phyloP scores from a whole-genome alignment of 2,888 invertebrate species.

The Phalangium opilio region DNA sequence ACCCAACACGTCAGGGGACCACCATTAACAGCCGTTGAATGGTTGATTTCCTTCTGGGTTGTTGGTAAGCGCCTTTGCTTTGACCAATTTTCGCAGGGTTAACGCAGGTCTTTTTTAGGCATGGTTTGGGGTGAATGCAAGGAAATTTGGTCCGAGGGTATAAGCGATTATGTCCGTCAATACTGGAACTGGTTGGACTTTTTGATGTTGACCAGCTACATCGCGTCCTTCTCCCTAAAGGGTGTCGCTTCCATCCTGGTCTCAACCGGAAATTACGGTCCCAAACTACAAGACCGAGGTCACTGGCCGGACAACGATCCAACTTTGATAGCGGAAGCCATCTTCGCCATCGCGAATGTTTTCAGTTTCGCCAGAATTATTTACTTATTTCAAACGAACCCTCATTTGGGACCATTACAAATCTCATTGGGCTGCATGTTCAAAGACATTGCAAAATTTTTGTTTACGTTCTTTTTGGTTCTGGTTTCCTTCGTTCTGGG shows the following conservation, averaged over 20 bases:
- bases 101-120: constrained; percentile 26
- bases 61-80: constrained; percentile 28
- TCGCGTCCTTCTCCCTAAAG: constrained; percentile 38
- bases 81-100: not conserved
- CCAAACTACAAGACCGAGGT: constrained; percentile 29
- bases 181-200: constrained; percentile 45
- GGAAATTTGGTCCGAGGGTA: constrained; percentile 39
- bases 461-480: constrained; percentile 37
- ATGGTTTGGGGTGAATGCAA: constrained; percentile 42
- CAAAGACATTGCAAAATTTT: constrained; percentile 40
- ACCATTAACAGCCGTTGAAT: constrained; percentile 36
- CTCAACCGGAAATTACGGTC: constrained; percentile 28
- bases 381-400: constrained; percentile 40
- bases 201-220: constrained; percentile 40
- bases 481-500: constrained; percentile 37
- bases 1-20: constrained; percentile 34
- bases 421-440: constrained; percentile 41
- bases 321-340: constrained; percentile 38
- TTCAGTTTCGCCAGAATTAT: constrained; percentile 41
- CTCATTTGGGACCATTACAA: constrained; percentile 40
- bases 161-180: constrained; percentile 37
- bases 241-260: constrained; percentile 31
- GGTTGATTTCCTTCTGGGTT: constrained; percentile 39
- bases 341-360: constrained; percentile 41
- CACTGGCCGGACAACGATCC: constrained; percentile 39